phyloP scores from a whole-genome alignment of 2,888 invertebrate species.

The Caenorhabditis zanzibari region DNA sequence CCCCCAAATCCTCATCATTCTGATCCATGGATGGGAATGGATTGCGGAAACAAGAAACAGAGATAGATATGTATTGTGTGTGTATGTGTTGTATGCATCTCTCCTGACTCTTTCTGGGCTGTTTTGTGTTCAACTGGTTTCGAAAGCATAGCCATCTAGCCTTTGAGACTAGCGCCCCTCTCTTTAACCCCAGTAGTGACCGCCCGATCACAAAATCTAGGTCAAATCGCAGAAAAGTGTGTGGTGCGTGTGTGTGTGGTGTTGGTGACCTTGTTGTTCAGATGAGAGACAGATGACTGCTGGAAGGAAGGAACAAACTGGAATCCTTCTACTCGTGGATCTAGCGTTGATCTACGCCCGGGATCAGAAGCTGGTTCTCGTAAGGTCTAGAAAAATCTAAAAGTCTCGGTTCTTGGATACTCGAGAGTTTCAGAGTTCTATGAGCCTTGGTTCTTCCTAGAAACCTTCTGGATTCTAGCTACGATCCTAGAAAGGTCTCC shows the following conservation, averaged over 20 bases:
- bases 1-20: neutral
- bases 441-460: no score
- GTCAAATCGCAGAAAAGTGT: slow-evolving; percentile 52
- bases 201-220: slow-evolving; percentile 53
- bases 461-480: no score
- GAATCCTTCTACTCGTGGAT: neutral
- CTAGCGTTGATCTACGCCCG: neutral
- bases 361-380: neutral
- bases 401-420: no score
- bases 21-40: slow-evolving; percentile 9
- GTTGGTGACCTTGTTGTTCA: slow-evolving; percentile 37
- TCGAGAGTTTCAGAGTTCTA: no score
- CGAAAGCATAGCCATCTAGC: no score
- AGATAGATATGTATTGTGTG: slow-evolving; percentile 3
- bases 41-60: slow-evolving; percentile 24
- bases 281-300: neutral
- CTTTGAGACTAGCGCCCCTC: no score
- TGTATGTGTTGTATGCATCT: neutral
- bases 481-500: no score
- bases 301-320: slow-evolving; percentile 11
- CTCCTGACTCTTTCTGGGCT: slow-evolving; percentile 1
- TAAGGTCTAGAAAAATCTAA: neutral
- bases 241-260: neutral
- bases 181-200: no score
- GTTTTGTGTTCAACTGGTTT: slow-evolving; percentile 31